A percentile compares a stretch with the other conserved stretches of the same genome.
Conservation (phyloP, 2,113 vertebrate genomes). For the Bolborhynchus lineola region DNA sequence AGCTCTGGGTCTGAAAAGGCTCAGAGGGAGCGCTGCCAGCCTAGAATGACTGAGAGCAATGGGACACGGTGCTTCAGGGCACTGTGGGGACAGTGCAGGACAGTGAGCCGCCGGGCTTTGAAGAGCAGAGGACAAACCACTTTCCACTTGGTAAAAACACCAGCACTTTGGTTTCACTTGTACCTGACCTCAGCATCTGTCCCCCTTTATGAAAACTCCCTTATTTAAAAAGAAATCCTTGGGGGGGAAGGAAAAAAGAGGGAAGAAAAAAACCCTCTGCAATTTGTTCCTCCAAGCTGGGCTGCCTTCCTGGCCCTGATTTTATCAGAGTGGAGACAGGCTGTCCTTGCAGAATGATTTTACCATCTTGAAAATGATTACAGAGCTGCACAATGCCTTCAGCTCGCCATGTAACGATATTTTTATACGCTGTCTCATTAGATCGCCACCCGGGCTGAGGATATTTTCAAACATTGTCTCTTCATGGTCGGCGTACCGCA, state of each 20-base stretch:
- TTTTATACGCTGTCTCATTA: slow-evolving; percentile 49
- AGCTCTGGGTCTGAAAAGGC: not conserved
- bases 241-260: fast-evolving
- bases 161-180: not conserved
- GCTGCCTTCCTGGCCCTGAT: slow-evolving; percentile 61
- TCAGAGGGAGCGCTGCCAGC: not conserved
- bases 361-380: slow-evolving; percentile 63
- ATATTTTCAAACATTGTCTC: slow-evolving; percentile 52
- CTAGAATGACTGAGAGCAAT: not conserved
- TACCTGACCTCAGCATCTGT: slow-evolving; percentile 19
- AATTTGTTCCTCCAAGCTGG: slow-evolving; percentile 58
- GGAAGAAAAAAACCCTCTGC: not conserved
- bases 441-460: slow-evolving; percentile 10
- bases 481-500: not conserved
- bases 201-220: slow-evolving; percentile 12
- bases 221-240: slow-evolving; percentile 49
- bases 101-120: not conserved
- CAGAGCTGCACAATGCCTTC: slow-evolving; percentile 50
- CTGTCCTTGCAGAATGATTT: slow-evolving; percentile 67
- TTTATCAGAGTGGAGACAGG: slow-evolving; percentile 65
- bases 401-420: slow-evolving; percentile 25
- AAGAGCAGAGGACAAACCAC: not conserved
- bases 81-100: not conserved
- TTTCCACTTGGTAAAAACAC: not conserved
- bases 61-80: not conserved